Evolutionary conservation across 2,888 invertebrate genomes (phyloP).

Genomic region (Hoplodrina ambigua): DNA sequence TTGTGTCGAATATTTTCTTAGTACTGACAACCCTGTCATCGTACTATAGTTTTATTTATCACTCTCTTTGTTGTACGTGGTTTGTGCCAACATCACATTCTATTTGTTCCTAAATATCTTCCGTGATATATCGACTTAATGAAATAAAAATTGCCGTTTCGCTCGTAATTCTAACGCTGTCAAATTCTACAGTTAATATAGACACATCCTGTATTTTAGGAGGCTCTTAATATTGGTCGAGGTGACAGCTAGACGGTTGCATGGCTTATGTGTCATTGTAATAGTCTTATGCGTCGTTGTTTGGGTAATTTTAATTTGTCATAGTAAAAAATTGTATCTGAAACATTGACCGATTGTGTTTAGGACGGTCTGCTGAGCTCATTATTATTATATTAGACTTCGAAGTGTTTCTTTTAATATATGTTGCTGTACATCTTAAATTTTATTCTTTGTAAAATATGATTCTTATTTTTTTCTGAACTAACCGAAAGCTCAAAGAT

Average conservation of each 20-base stretch:
- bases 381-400: slow-evolving; percentile 23
- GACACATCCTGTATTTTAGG: slow-evolving; percentile 48
- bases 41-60: slow-evolving; percentile 77
- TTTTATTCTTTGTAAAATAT: neutral
- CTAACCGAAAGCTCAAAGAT: slow-evolving; percentile 45
- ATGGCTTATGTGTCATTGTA: slow-evolving; percentile 56
- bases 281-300: slow-evolving; percentile 37
- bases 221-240: slow-evolving; percentile 50
- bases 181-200: slow-evolving; percentile 61
- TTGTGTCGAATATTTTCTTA: slow-evolving; percentile 21
- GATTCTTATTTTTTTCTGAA: slow-evolving; percentile 18
- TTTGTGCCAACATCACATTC: slow-evolving; percentile 77
- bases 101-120: slow-evolving; percentile 76
- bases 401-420: slow-evolving; percentile 1
- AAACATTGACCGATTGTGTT: slow-evolving; percentile 52
- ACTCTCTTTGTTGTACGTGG: slow-evolving; percentile 76
- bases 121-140: slow-evolving; percentile 69
- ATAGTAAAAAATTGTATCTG: slow-evolving; percentile 40
- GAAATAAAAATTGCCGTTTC: slow-evolving; percentile 70
- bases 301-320: slow-evolving; percentile 61
- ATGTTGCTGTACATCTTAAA: neutral
- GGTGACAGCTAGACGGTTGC: slow-evolving; percentile 51
- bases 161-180: slow-evolving; percentile 64
- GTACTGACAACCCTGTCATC: slow-evolving; percentile 62
- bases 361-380: neutral